Percentiles rank a stretch among this genome's conserved stretches.
Conservation (phyloP, 1,140 invertebrate species). For the Drosophila miranda region DNA sequence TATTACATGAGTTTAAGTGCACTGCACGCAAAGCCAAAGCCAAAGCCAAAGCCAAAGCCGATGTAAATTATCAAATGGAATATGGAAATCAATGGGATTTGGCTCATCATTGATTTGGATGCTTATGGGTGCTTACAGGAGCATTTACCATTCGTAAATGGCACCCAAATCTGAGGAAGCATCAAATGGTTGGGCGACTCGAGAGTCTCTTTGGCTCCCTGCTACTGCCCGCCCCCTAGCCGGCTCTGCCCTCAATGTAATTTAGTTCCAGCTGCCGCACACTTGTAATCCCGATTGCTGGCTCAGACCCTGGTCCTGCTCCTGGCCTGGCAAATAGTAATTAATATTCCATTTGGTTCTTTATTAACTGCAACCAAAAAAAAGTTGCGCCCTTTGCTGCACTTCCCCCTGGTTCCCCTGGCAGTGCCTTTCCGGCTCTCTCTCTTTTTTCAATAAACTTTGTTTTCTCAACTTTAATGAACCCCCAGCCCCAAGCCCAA, state of each 20-base stretch:
- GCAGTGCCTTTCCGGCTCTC: neutral
- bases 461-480: conserved; percentile 63
- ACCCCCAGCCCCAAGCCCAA: neutral
- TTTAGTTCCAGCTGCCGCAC: neutral
- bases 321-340: conserved; percentile 46
- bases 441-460: conserved; percentile 34
- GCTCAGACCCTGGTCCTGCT: neutral
- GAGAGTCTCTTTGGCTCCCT: too few relatives aligned
- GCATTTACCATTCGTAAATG: too few relatives aligned
- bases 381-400: conserved; percentile 29
- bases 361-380: conserved; percentile 37
- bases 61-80: neutral
- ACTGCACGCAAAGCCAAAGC: too few relatives aligned
- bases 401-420: conserved; percentile 7
- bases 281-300: neutral
- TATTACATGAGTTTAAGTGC: too few relatives aligned
- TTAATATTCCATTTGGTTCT: conserved; percentile 47
- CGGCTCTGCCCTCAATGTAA: too few relatives aligned
- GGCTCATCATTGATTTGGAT: neutral
- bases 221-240: too few relatives aligned
- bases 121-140: too few relatives aligned
- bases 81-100: neutral
- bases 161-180: too few relatives aligned
- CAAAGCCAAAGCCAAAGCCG: neutral
- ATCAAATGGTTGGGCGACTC: too few relatives aligned